These are phyloP conservation scores for Mormyrops boulengeri DNA, from an alignment of 2,797 vertebrate genomes.

Conservation along the genomic window DNA sequence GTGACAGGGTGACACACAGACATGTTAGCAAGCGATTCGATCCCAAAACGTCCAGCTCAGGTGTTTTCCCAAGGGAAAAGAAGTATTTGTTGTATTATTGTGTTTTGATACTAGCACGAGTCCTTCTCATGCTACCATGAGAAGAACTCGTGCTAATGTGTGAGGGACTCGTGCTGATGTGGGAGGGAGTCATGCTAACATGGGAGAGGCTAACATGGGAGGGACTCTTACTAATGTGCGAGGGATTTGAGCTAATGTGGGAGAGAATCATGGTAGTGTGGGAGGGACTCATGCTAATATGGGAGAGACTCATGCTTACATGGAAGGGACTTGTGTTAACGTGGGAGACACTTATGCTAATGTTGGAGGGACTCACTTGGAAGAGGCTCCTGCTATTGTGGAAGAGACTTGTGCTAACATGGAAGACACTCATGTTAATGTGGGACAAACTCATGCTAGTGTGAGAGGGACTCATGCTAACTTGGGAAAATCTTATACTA, in stretches of 20 bases:
- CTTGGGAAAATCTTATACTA: neutral
- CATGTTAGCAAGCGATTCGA: neutral
- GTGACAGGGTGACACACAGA: neutral
- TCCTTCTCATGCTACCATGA: neutral
- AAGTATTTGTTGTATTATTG: neutral
- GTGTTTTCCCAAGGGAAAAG: neutral
- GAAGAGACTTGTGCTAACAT: neutral
- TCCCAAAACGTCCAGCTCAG: neutral
- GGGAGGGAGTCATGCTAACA: neutral
- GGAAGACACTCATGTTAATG: neutral
- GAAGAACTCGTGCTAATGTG: neutral
- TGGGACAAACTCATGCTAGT: neutral
- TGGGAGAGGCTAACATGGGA: neutral
- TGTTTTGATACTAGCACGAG: neutral
- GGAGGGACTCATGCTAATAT: neutral
- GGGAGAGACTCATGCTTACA: neutral
- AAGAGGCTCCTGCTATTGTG: neutral
- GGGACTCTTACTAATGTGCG: neutral
- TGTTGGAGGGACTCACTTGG: neutral
- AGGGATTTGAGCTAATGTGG: neutral
- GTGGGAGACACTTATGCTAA: neutral
- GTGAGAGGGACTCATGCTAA: neutral
- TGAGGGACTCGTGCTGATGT: neutral
- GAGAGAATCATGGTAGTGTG: neutral
- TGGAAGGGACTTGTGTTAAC: neutral